These are phyloP conservation scores for Rostratula benghalensis DNA, from an alignment of 2,113 vertebrate species.

Conservation along the genomic window DNA sequence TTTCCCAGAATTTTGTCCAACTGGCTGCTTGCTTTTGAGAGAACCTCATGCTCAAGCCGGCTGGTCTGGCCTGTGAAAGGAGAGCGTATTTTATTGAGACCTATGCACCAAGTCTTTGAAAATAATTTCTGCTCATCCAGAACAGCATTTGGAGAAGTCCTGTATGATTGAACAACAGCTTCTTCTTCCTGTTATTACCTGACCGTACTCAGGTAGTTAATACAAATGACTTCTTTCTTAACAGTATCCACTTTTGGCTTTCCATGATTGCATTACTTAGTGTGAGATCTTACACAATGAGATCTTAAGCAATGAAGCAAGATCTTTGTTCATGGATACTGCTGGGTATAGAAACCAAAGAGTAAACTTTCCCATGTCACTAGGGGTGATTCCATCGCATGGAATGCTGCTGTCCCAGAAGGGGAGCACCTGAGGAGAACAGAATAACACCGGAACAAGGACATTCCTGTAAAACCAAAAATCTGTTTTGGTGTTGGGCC, in stretches of 20 bases:
- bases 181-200: background rate
- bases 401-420: rapidly evolving
- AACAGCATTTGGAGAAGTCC: background rate
- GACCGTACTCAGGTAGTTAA: background rate
- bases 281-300: background rate
- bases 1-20: background rate
- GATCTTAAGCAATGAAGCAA: background rate
- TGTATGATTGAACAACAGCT: background rate
- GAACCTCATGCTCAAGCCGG: background rate
- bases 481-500: background rate
- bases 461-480: background rate
- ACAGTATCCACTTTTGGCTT: background rate
- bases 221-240: background rate
- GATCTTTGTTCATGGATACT: background rate
- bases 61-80: background rate
- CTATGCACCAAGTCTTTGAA: background rate
- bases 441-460: background rate
- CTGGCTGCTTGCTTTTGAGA: background rate
- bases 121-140: background rate
- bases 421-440: background rate
- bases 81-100: background rate
- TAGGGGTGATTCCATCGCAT: background rate
- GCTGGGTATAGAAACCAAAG: background rate
- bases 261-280: background rate
- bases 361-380: background rate